Conservation (phyloP, 2,797 vertebrate genomes). For the Thripadectes ignobilis region DNA sequence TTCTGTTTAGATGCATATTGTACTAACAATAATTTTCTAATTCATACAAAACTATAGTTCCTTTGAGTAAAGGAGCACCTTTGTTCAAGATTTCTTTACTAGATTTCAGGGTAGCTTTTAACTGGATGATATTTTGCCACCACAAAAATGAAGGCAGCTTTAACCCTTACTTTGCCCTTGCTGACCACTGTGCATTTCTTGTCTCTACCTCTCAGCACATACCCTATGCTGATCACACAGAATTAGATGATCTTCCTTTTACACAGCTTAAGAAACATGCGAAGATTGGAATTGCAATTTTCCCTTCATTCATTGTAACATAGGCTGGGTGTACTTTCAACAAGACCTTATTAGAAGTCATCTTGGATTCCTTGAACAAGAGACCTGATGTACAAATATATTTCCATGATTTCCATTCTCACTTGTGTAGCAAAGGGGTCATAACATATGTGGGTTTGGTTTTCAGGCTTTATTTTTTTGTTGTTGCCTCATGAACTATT, state of each 20-base stretch:
- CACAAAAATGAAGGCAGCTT: background rate
- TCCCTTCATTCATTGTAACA: background rate
- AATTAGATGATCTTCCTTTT: background rate
- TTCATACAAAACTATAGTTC: background rate
- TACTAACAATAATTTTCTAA: background rate
- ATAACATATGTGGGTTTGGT: fast-evolving
- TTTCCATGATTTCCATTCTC: background rate
- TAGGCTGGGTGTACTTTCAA: background rate
- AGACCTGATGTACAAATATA: background rate
- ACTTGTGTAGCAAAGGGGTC: background rate
- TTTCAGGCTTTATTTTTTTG: background rate
- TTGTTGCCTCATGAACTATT: background rate
- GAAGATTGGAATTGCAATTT: background rate
- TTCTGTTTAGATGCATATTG: background rate
- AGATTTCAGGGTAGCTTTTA: background rate
- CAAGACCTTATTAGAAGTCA: background rate
- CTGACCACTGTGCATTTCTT: background rate
- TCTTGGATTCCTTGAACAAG: background rate
- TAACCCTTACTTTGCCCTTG: background rate
- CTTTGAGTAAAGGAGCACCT: background rate
- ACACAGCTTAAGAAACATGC: background rate
- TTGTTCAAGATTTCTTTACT: background rate
- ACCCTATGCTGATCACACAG: background rate
- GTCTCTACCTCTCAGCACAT: background rate
- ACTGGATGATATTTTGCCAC: background rate